phyloP scores from a whole-genome alignment of 1,140 invertebrate genomes.

The Fragariocoptes setiger region DNA sequence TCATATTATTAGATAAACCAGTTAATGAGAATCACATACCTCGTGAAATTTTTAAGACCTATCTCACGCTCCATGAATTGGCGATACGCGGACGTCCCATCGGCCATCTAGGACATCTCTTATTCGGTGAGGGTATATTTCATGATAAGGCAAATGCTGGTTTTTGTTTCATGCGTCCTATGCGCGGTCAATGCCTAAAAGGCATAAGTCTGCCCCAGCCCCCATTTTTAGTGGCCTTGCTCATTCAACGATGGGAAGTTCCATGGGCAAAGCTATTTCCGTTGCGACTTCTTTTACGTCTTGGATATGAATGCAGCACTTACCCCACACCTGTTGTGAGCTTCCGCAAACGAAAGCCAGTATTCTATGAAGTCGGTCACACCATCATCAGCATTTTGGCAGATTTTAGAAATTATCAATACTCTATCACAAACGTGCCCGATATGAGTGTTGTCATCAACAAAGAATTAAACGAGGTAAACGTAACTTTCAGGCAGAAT shows the following conservation, averaged over 20 bases:
- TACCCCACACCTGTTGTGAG: slow-evolving; percentile 58
- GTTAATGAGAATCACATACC: slow-evolving; percentile 33
- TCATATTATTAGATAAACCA: slow-evolving; percentile 39
- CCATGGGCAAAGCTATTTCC: slow-evolving; percentile 60
- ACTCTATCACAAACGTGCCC: slow-evolving; percentile 39
- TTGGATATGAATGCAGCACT: slow-evolving; percentile 51
- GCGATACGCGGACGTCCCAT: slow-evolving; percentile 27
- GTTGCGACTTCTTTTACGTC: slow-evolving; percentile 34
- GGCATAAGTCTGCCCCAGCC: slow-evolving; percentile 36
- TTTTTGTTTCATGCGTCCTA: slow-evolving; percentile 45
- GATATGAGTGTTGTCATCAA: slow-evolving; percentile 53
- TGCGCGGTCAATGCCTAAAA: slow-evolving; percentile 45
- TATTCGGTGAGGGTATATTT: slow-evolving; percentile 27
- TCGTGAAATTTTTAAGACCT: slow-evolving; percentile 34
- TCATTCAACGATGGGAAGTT: slow-evolving; percentile 53
- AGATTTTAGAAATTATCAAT: slow-evolving; percentile 56
- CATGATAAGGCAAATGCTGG: slow-evolving; percentile 48
- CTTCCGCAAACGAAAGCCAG: slow-evolving; percentile 38
- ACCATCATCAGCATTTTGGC: slow-evolving; percentile 62
- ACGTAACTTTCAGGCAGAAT: slow-evolving; percentile 41
- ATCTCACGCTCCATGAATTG: slow-evolving; percentile 1
- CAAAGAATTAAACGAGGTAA: slow-evolving; percentile 26
- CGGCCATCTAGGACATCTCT: slow-evolving; percentile 33
- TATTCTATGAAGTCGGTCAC: slow-evolving; percentile 57
- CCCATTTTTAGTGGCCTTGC: slow-evolving; percentile 42